Evolutionary conservation across 1,140 invertebrate species (phyloP), one percentile per base, ranked within the genome.

Genomic region (Sipha flava): DNA sequence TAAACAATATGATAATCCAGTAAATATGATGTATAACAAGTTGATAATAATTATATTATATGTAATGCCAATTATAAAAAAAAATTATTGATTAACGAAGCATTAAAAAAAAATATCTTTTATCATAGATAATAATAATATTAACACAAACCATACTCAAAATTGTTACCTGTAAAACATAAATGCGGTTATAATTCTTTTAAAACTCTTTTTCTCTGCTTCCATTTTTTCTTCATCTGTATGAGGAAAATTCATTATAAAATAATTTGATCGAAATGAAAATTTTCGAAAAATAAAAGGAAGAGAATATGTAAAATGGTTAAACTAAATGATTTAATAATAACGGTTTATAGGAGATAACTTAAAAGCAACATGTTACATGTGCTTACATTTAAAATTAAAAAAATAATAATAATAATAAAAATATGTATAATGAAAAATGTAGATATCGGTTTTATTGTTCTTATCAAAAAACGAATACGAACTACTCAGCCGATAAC

Each of bases 131-230:
- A n/a, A n/a, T 18, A 7, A 18, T 54, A 80, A 3, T 3, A 21
- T 12, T 23, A 23, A 43, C 14, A 23, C 18, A 66, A 7, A n/a
- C 3, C 1, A 66, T 40, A 23, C 4, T 64, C 12, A 40, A 47
- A 23, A 6, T 0, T 29, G 21, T 81, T 80, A 81, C 81, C 64
- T 79, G 75, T 81, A 81, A 62, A 52, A 80, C 62, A 79, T 81
- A 12, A 80, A 81, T 5, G 81, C 80, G 26, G 72, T 73, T 18
- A 81, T 54, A 6, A 81, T 81, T 62, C 75, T 16, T 34, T 80
- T 62, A 31, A 81, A 81, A 26, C 75, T 80, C n/a, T 80, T 62
- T 49, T 77, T 81, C n/a, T 81, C 81, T 54, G 80, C 80, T 72
- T 81, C 81, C n/a, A 81, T 64, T 62, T 81, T 80, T 14, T 57